Percentiles rank a stretch among this genome's conserved stretches.
Evolutionary conservation across 2,888 invertebrate species (phyloP).

Genomic region (Luffia ferchaultella): DNA sequence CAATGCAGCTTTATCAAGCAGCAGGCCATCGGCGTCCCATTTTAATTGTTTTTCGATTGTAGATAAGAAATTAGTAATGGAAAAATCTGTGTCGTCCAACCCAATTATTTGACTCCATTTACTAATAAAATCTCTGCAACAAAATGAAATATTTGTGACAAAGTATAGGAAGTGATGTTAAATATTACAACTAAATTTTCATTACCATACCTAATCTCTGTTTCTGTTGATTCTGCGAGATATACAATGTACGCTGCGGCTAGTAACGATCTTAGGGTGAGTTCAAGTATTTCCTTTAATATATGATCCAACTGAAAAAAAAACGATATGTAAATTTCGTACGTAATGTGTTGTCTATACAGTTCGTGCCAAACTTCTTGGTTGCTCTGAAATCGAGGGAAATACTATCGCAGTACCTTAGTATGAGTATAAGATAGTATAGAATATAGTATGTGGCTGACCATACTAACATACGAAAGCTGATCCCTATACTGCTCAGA

Average conservation of each 20-base stretch:
- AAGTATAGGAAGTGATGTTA: not conserved
- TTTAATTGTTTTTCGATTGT: conserved; percentile 72
- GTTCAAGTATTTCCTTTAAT: conserved; percentile 67
- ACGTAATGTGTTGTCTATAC: no score
- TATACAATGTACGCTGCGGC: conserved; percentile 84
- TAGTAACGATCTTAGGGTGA: conserved; percentile 73
- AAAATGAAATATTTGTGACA: not conserved
- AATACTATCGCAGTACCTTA: no score
- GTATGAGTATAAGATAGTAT: no score
- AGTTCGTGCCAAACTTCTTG: no score
- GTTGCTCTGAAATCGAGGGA: no score
- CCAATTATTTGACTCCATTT: conserved; percentile 58
- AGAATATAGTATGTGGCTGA: no score
- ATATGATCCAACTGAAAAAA: conserved; percentile 64
- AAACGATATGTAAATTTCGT: no score
- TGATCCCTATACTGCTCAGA: no score
- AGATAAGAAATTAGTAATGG: conserved; percentile 44
- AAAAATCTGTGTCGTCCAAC: conserved; percentile 38
- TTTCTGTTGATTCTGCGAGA: conserved; percentile 74
- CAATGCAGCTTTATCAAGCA: conserved; percentile 78
- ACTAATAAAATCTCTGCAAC: conserved; percentile 39
- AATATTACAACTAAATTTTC: no score
- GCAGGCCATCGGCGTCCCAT: conserved; percentile 88
- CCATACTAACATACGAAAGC: no score
- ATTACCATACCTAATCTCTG: conserved; percentile 70